Evolutionary conservation across 2,113 vertebrate genomes (phyloP), one percentile per base, ranked within the genome.

Genomic region (Neofelis nebulosa): DNA sequence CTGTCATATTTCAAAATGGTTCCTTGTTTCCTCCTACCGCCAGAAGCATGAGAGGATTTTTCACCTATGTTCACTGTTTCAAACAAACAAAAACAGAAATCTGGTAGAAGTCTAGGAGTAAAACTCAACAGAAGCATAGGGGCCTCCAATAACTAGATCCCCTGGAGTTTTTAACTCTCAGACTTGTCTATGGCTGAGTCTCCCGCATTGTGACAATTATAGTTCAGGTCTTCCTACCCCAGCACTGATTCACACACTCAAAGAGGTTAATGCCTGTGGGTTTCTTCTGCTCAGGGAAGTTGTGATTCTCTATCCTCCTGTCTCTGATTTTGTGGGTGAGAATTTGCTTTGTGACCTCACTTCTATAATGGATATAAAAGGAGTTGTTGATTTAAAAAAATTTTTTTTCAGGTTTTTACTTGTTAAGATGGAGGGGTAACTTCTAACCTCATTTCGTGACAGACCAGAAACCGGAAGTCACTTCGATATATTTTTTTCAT

Each of bases 361-460:
- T 41, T 90, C 25, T 81, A 1, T 61, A 25, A 86, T 21, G 2
- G 29, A 50, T 33, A 15, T 90, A 55, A 71, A 74, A 71, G 52
- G 31, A 25, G 3, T 33, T 66, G 2, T 48, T 68, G 21, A 23
- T 29, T 31, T 29, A 76, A 66, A 48, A 55, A 80, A 69, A 9
- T 65, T 19, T 82, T 68, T 65, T 19, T 82, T 68, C 19, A n/a
- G 27, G 3, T 76, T 96, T 94, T 88, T 74, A 74, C 33, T 29
- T 50, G 7, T 73, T 80, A 68, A n/a, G 3, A 41, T 61, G n/a
- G 7, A 41, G 8, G 31, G 4, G 48, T 38, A 5, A 52, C 76
- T 81, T 86, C 63, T 57, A 71, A 73, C 18, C 14, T 78, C 33
- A 63, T 68, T 80, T 50, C 8, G 16, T 73, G n/a, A 10, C 66